Evolutionary conservation across 2,797 vertebrate species (phyloP), one percentile per base, ranked within the genome.

Genomic region (Pangasius krempfi): DNA sequence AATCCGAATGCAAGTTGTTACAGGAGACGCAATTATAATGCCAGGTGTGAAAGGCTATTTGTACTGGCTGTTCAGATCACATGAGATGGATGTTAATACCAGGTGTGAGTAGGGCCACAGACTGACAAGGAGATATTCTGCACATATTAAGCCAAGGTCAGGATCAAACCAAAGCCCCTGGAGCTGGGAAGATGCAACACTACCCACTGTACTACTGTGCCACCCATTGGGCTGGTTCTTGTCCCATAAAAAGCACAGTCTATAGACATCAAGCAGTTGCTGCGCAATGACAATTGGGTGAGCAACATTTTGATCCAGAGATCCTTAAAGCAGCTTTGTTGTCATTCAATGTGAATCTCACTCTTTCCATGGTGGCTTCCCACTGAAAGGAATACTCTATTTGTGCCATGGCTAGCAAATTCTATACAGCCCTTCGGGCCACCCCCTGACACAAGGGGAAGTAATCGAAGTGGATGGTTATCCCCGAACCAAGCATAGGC

Each of bases 381-480:
- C 10, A 22, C 47, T 70, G n/a, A 84, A 70, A 84, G 64, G 20
- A 84, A 70, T 37, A 84, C 64, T 52, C 4, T 84, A 68, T 84
- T 54, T 84, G 47, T 84, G 64, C 47, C 62, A 84, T 54, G 47
- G 47, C 62, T 54, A 84, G 64, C 64, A 70, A 52, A 84, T 84
- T 84, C 83, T 68, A 70, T 84, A 84, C 44, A 84, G n/a, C 5
- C 30, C 37, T 84, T 84, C 14, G 44, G 64, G 18, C 30, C n/a
- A 68, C 33, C 18, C 64, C 18, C n/a, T 68, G 47, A 50, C 64
- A 84, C n/a, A 68, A 52, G 44, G 44, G n/a, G 47, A 84, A 84
- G 47, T 84, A 84, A 84, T 84, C 47, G 64, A 84, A 70, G 64
- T 33, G 47, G 47, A 70, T 84, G 47, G 64, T 68, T 70, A 84